A percentile compares a stretch with the other conserved stretches of the same genome.
These are phyloP conservation scores for Morpho deidamia DNA, from an alignment of 2,888 invertebrate genomes.

Conservation along the genomic window DNA sequence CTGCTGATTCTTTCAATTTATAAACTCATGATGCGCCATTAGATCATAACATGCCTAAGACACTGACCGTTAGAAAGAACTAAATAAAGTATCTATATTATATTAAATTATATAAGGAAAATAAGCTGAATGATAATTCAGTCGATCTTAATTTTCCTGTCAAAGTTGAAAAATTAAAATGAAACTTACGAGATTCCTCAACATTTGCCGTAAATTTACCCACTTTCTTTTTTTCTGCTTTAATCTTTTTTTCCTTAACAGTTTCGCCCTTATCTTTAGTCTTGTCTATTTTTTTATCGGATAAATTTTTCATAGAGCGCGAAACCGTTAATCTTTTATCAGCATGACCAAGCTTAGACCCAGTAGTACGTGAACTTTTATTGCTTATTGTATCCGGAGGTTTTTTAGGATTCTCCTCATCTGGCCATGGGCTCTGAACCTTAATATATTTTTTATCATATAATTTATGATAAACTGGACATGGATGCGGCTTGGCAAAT, in stretches of 20 bases:
- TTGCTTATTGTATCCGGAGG: conserved; percentile 32
- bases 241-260: conserved; percentile 34
- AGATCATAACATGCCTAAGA: too few species aligned
- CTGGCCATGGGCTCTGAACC: conserved; percentile 53
- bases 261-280: conserved; percentile 24
- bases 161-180: not conserved
- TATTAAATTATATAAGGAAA: too few species aligned
- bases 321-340: conserved; percentile 26
- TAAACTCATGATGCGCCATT: too few species aligned
- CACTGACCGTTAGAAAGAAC: too few species aligned
- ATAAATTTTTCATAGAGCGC: conserved; percentile 32
- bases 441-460: conserved; percentile 55
- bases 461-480: conserved; percentile 65
- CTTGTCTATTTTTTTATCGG: conserved; percentile 34
- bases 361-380: conserved; percentile 39
- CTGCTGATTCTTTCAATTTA: too few species aligned
- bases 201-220: conserved; percentile 51
- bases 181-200: conserved; percentile 36
- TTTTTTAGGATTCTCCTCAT: conserved; percentile 36
- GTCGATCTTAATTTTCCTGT: too few species aligned
- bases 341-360: conserved; percentile 28
- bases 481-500: conserved; percentile 57
- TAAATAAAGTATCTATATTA: too few species aligned
- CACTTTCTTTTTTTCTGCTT: conserved; percentile 38
- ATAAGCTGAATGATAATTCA: too few species aligned